These are phyloP conservation scores for Teleiodes luculella DNA, from an alignment of 2,888 invertebrate genomes.

Conservation along the genomic window DNA sequence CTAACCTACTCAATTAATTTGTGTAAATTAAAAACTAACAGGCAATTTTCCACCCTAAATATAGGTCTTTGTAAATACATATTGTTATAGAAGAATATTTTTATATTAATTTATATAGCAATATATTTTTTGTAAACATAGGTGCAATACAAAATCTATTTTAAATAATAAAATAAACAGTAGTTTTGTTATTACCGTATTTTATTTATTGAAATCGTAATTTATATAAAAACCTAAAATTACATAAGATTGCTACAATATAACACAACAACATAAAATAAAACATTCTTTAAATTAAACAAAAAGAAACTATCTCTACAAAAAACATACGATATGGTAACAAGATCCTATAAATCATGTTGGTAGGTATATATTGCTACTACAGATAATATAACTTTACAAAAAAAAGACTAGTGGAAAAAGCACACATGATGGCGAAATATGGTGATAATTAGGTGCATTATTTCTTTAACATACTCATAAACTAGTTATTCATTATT, in stretches of 20 bases:
- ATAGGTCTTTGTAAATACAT: too few species aligned
- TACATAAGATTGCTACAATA: background rate
- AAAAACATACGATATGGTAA: background rate
- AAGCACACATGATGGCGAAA: background rate
- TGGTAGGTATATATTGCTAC: background rate
- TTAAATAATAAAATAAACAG: slow-evolving; percentile 34
- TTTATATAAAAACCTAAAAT: background rate
- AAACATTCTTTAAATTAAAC: background rate
- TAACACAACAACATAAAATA: background rate
- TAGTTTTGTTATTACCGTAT: slow-evolving; percentile 39
- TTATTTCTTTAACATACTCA: too few species aligned
- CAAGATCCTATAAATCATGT: background rate
- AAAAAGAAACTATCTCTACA: background rate
- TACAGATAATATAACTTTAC: background rate
- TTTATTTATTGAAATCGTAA: slow-evolving; percentile 16
- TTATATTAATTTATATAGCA: slow-evolving; percentile 21
- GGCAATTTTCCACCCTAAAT: too few species aligned
- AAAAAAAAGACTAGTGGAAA: background rate
- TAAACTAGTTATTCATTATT: slow-evolving; percentile 7
- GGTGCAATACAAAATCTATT: slow-evolving; percentile 47
- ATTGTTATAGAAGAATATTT: slow-evolving; percentile 22
- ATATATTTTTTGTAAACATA: slow-evolving; percentile 16
- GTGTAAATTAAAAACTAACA: too few species aligned
- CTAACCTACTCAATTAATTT: too few species aligned
- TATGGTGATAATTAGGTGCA: background rate